A percentile compares a stretch with the other conserved stretches of the same genome.
Conservation (phyloP, 1,140 invertebrate species). For the Idris sp. region DNA sequence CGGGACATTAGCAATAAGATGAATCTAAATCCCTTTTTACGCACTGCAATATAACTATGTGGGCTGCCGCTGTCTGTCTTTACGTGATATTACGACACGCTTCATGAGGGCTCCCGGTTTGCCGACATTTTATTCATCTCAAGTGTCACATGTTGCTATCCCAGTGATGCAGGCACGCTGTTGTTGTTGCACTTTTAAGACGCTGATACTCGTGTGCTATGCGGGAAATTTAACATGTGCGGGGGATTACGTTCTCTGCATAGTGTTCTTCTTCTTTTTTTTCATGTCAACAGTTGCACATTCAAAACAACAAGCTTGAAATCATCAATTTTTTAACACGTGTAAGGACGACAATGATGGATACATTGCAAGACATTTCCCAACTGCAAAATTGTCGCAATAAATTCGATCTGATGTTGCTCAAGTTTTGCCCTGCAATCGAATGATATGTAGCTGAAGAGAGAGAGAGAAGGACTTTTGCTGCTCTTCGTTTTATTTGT, state of each 20-base stretch:
- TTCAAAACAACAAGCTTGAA: conserved; percentile 43
- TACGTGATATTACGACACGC: conserved; percentile 25
- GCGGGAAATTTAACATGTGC: conserved; percentile 17
- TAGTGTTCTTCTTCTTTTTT: too few relatives aligned
- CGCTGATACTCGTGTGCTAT: too few relatives aligned
- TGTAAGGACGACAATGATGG: conserved; percentile 53
- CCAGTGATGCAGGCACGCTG: conserved; percentile 5
- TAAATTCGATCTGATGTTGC: conserved; percentile 41
- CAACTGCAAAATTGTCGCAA: conserved; percentile 60
- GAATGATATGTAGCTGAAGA: too few relatives aligned
- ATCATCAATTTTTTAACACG: conserved; percentile 41
- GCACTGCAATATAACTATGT: conserved; percentile 39
- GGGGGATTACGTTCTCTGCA: too few relatives aligned
- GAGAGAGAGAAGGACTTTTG: too few relatives aligned
- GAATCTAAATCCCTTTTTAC: conserved; percentile 42
- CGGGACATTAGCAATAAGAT: conserved; percentile 69
- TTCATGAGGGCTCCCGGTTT: conserved; percentile 31
- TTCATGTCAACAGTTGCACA: too few relatives aligned
- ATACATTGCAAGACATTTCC: conserved; percentile 53
- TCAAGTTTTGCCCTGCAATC: conserved; percentile 44
- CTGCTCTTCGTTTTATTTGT: conserved; percentile 46
- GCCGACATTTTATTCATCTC: conserved; percentile 21
- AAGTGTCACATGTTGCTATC: conserved; percentile 39
- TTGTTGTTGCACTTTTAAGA: too few relatives aligned
- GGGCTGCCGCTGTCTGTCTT: conserved; percentile 31